Conservation (phyloP, 2,797 vertebrate species). For the Aselliscus stoliczkanus region DNA sequence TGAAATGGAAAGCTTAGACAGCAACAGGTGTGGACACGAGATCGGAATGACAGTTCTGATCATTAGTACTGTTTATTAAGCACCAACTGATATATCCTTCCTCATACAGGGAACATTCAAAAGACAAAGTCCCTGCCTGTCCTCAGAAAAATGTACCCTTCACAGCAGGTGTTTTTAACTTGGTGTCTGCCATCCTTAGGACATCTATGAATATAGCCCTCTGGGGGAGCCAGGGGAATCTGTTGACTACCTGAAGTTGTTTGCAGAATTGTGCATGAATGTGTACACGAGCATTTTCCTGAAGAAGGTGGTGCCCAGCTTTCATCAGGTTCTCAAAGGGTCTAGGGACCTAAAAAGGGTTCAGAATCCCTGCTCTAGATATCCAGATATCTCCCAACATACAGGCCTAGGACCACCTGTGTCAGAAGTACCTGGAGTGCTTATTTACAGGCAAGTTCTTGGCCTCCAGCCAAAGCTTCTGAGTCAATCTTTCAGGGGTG, state of each 20-base stretch:
- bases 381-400: not conserved
- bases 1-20: not conserved
- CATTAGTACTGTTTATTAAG: constrained; percentile 48
- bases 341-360: not conserved
- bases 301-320: not conserved
- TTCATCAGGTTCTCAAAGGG: not conserved
- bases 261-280: not conserved
- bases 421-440: not conserved
- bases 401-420: not conserved
- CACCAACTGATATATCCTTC: not conserved
- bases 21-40: not conserved
- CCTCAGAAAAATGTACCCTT: not conserved
- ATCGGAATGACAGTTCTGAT: not conserved
- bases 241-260: not conserved
- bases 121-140: not conserved
- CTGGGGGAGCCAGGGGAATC: not conserved
- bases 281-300: not conserved
- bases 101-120: not conserved
- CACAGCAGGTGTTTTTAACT: not conserved
- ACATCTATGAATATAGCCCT: not conserved
- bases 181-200: not conserved
- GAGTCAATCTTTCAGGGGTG: constrained; percentile 8
- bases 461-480: not conserved
- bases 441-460: not conserved
- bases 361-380: not conserved